These are phyloP conservation scores for Cardiocondyla obscurior DNA, from an alignment of 1,140 invertebrate species.

Conservation along the genomic window DNA sequence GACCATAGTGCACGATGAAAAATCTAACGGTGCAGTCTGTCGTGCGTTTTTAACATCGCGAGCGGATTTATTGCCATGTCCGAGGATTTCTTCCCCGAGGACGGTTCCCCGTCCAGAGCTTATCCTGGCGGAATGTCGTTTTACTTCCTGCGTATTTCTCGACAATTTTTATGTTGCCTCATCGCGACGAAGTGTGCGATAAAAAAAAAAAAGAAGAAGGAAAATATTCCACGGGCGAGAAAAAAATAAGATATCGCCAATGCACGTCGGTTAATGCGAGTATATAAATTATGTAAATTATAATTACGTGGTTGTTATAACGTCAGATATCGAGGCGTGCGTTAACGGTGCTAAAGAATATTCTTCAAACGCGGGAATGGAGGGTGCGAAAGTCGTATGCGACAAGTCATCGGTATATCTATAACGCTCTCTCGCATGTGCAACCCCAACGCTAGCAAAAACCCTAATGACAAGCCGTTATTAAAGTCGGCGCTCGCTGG, in stretches of 20 bases:
- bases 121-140: slow-evolving; percentile 59
- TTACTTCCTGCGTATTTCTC: slow-evolving; percentile 59
- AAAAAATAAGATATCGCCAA: not conserved
- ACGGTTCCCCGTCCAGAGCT: slow-evolving; percentile 51
- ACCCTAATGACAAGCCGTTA: not conserved
- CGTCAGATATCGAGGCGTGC: too few species aligned
- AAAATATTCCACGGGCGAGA: too few species aligned
- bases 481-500: not conserved
- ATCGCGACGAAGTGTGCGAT: not conserved
- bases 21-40: slow-evolving; percentile 4
- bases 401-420: not conserved
- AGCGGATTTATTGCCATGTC: slow-evolving; percentile 59
- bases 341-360: too few species aligned
- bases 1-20: not conserved
- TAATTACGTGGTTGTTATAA: not conserved
- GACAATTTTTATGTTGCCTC: slow-evolving; percentile 54
- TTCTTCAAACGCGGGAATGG: not conserved
- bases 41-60: slow-evolving; percentile 42
- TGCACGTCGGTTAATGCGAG: slow-evolving; percentile 5
- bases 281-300: not conserved
- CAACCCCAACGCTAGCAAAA: not conserved
- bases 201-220: not conserved
- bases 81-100: slow-evolving; percentile 57
- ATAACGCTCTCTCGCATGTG: not conserved
- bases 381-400: not conserved